Base-by-base conservation (phyloP, 2,797 vertebrate species). In the Ispidina lecontei region DNA sequence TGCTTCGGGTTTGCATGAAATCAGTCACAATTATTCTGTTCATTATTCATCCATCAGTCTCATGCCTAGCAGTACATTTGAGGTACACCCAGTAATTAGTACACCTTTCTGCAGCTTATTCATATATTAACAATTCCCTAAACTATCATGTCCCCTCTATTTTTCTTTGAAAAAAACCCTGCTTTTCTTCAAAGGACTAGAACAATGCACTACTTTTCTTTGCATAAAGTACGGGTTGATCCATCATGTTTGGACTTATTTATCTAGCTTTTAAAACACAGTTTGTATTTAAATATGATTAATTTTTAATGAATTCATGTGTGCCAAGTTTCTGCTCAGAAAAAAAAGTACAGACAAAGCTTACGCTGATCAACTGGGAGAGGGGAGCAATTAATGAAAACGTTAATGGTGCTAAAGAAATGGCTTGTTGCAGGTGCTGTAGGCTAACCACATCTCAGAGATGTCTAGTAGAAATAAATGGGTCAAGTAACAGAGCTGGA, bases 101-200 rank as follows among this genome's bases (percentile, higher is more conserved):
- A 67, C 77, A 93, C 92, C 78, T 89, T 90, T 84, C 47, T 78
- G 84, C 93, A 94, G 41, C 71, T 94, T 83, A 87, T 76, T 94
- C 44, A 70, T 81, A 1, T 73, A 95, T 95, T 94, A 95, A 72
- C 71, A 93, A 67, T 87, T 90, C 95, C 89, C 92, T 87, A 41
- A 94, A 91, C 74, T 51, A 78, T 37, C 62, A 33, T 7, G 65
- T 93, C 63, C 49, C 62, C 16, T 89, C 60, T 80, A 14, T 65
- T 84, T 91, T 85, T 80, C 94, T 78, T 75, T 80, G 78, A 52
- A 52, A 91, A 91, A 55, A 3, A 7, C 29, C 44, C n/a, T 47
- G 46, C 51, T 31, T 64, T 92, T 85, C 70, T 93, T 71, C 33
- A 76, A 84, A 89, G 58, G 56, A 73, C 41, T 1, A 1, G 44